Conservation (phyloP, 2,113 vertebrate species). For the Tor tambroides region DNA sequence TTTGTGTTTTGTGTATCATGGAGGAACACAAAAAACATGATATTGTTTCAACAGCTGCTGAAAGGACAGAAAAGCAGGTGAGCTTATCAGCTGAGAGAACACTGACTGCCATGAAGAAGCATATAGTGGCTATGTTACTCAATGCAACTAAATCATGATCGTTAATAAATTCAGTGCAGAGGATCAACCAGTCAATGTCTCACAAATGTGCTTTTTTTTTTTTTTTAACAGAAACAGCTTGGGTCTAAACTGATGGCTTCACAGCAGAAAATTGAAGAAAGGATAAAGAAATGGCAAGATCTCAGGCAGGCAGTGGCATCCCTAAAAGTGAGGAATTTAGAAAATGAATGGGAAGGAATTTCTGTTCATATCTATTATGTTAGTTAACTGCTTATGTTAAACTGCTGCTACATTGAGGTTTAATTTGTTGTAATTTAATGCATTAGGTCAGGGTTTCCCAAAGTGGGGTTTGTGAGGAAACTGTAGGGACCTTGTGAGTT, state of each 20-base stretch:
- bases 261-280: constrained; percentile 76
- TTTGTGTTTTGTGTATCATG: constrained; percentile 81
- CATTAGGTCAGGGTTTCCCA: background rate
- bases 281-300: constrained; percentile 78
- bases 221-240: constrained; percentile 71
- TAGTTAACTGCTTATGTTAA: no score
- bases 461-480: background rate
- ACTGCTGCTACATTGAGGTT: background rate
- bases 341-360: background rate
- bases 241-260: constrained; percentile 71
- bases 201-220: background rate
- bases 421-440: background rate
- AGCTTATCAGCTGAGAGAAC: constrained; percentile 25
- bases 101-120: background rate
- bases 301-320: constrained; percentile 73
- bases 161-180: background rate
- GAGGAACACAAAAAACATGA: constrained; percentile 80
- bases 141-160: background rate
- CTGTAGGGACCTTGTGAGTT: background rate
- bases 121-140: background rate
- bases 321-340: constrained; percentile 66
- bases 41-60: constrained; percentile 75
- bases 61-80: constrained; percentile 80
- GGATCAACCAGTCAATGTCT: background rate
- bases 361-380: background rate